Base-by-base conservation (phyloP, 1,140 invertebrate species). In the Cydia strobilella region DNA sequence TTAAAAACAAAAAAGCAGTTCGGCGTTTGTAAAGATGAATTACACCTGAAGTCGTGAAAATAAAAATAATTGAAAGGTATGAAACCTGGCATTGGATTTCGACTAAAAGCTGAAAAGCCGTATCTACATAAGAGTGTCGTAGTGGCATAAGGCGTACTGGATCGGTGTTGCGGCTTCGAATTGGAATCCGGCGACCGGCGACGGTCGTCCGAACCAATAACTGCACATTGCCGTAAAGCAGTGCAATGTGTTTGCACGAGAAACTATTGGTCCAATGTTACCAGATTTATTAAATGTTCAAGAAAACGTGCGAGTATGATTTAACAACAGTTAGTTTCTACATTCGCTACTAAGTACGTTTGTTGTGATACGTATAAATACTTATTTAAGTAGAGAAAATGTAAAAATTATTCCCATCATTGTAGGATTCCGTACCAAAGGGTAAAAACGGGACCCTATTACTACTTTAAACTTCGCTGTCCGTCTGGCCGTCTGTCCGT, bases 1-100 rank as follows among this genome's bases (percentile, higher is more conserved):
- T 35, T 79, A 82, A 79, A 80, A 79, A 77, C 79, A 78, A 82
- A 78, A 81, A 48, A 72, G 62, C 75, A 75, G 73, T 73, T 71
- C 75, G 74, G 77, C 74, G 77, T 76, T 59, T 77, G 79, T 76
- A 79, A 77, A 76, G 76, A 77, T 77, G 79, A 79, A 81, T 79
- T 84, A 77, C 59, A 59, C 76, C 73, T 76, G 73, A 77, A 80
- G 76, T 48, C 73, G 78, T 59, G 75, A 84, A 82, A 82, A 82
- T 80, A 80, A 78, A 74, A 82, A 80, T 79, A 74, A 82, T 78
- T 82, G 78, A 76, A 80, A 75, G 78, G 75, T 80, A 75, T 74
- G 69, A 65, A 63, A 74, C 63, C 69, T 59, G 74, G 81, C 65
- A 76, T 82, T 75, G 72, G 65, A 78, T 82, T 82, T 78, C 79